A percentile compares a stretch with the other conserved stretches of the same genome.
phyloP scores from a whole-genome alignment of 2,888 invertebrate species.

The Micropterix aruncella region DNA sequence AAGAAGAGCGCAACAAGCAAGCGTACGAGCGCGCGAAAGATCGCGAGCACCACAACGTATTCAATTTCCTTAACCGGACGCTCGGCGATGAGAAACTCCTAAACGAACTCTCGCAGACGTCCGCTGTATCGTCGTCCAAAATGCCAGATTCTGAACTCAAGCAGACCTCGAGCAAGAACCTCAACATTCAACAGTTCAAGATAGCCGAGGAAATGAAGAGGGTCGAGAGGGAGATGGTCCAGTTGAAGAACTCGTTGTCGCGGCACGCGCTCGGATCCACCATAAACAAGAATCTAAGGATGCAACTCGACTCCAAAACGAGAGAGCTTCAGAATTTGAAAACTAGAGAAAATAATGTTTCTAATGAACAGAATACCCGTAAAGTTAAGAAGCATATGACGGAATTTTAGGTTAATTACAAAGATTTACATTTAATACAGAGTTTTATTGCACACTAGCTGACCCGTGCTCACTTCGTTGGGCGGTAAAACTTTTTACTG shows the following conservation, averaged over 20 bases:
- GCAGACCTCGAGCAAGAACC: conserved; percentile 44
- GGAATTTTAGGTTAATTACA: conserved; percentile 55
- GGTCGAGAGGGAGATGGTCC: conserved; percentile 50
- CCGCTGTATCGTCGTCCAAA: conserved; percentile 9
- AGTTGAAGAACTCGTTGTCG: conserved; percentile 47
- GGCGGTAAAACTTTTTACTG: too few species aligned
- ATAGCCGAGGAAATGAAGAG: conserved; percentile 56
- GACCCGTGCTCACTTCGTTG: too few species aligned
- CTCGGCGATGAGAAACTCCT: conserved; percentile 27
- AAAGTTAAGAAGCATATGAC: conserved; percentile 63
- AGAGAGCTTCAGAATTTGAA: conserved; percentile 44
- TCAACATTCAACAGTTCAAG: conserved; percentile 61
- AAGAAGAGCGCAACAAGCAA: conserved; percentile 46
- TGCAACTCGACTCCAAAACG: conserved; percentile 45
- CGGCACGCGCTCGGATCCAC: conserved; percentile 46
- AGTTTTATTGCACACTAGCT: too few species aligned
- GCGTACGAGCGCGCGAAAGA: conserved; percentile 49
- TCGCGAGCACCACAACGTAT: conserved; percentile 49
- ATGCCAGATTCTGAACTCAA: conserved; percentile 23
- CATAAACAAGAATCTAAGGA: conserved; percentile 43
- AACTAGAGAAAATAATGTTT: conserved; percentile 46
- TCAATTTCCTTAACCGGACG: conserved; percentile 61
- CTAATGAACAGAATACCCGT: conserved; percentile 54
- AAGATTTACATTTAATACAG: too few species aligned
- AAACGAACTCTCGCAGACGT: conserved; percentile 6